A percentile compares a stretch with the other conserved stretches of the same genome.
phyloP scores from a whole-genome alignment of 2,113 vertebrate genomes.

The Nothobranchius furzeri region DNA sequence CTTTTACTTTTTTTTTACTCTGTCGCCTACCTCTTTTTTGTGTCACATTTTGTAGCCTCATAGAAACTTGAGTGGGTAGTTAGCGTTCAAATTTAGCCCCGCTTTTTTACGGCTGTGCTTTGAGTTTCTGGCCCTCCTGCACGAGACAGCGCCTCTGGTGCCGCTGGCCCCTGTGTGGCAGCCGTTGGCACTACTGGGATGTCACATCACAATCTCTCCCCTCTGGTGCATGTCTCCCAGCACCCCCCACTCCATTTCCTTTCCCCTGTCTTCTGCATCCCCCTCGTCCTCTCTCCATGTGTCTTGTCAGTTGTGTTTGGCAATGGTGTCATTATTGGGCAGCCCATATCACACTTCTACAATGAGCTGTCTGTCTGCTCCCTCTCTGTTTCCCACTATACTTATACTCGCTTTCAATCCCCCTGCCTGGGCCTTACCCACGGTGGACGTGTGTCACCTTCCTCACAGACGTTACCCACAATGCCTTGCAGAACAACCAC shows the following conservation, averaged over 20 bases:
- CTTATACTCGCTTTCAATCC: slow-evolving; percentile 32
- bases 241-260: slow-evolving; percentile 25
- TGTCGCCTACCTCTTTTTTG: background rate
- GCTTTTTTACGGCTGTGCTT: background rate
- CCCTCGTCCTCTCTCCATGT: slow-evolving; percentile 64
- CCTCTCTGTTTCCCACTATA: slow-evolving; percentile 37
- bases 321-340: slow-evolving; percentile 74
- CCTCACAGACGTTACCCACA: slow-evolving; percentile 73
- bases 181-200: slow-evolving; percentile 78
- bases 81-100: slow-evolving; percentile 4
- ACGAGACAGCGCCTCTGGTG: slow-evolving; percentile 68
- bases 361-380: slow-evolving; percentile 61
- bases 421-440: slow-evolving; percentile 55
- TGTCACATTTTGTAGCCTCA: background rate
- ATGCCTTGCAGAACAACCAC: slow-evolving; percentile 65
- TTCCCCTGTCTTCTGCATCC: slow-evolving; percentile 52
- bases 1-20: background rate
- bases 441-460: slow-evolving; percentile 69
- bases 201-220: slow-evolving; percentile 80
- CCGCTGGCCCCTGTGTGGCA: slow-evolving; percentile 78
- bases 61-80: background rate
- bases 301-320: slow-evolving; percentile 77
- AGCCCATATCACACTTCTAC: slow-evolving; percentile 69
- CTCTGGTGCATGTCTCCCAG: slow-evolving; percentile 63
- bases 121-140: slow-evolving; percentile 21